Evolutionary conservation across 2,888 invertebrate genomes (phyloP), one percentile per base, ranked within the genome.

Genomic region (Tridacna gigas): DNA sequence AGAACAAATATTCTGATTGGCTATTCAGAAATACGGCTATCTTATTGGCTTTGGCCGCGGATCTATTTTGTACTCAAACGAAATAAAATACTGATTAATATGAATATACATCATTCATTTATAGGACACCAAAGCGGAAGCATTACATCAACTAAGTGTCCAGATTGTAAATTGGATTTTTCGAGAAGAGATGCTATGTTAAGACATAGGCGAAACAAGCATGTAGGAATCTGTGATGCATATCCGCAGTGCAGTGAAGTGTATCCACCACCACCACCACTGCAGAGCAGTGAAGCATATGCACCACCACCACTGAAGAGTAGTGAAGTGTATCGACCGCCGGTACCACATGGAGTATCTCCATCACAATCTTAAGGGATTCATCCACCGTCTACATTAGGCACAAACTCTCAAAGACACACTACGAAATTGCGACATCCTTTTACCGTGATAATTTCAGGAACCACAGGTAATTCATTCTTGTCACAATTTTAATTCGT

Each of bases 401-500:
- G n/a, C n/a, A n/a, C n/a, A n/a, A n/a, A n/a, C n/a, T n/a, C n/a
- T n/a, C n/a, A n/a, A n/a, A n/a, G n/a, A n/a, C n/a, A n/a, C n/a
- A n/a, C n/a, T n/a, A n/a, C n/a, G n/a, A n/a, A n/a, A n/a, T n/a
- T n/a, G n/a, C n/a, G n/a, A n/a, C n/a, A n/a, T n/a, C 80, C 75
- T 0, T 80, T 69, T 56, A 79, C 79, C 0, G 74, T 79, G 66
- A 79, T 79, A 65, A 74, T 79, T 48, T 80, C 75, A 1, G 79
- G 79, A 7, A 74, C 75, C 11, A 80, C 79, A 56, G 65, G 71
- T 71, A 71, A 22, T 15, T n/a, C 37, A 37, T 37, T 37, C 37
- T 37, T 7, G 2, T 4, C 37, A 37, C n/a, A n/a, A n/a, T n/a
- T n/a, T n/a, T n/a, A n/a, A n/a, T n/a, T n/a, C n/a, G n/a, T n/a